These are phyloP conservation scores for Numida meleagris DNA, from an alignment of 2,113 vertebrate genomes.

Conservation along the genomic window DNA sequence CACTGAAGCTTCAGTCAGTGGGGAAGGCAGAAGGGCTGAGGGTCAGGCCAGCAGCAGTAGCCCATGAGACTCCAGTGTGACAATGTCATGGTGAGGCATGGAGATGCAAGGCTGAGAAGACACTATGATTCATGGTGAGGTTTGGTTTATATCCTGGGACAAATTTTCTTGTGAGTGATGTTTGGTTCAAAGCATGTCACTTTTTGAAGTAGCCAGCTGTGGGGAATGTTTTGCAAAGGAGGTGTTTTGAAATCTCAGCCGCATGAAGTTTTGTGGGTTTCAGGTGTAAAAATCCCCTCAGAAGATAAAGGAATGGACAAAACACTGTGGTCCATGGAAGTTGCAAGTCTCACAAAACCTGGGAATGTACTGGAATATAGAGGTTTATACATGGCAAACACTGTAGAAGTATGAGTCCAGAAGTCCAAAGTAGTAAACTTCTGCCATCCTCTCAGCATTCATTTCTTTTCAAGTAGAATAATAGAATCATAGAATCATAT, in stretches of 20 bases:
- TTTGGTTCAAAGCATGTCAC: background rate
- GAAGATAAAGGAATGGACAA: background rate
- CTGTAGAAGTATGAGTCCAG: background rate
- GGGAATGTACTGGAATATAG: background rate
- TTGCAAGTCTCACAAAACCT: background rate
- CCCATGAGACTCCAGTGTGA: background rate
- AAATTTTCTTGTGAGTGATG: background rate
- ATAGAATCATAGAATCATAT: no score
- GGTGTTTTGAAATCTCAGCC: background rate
- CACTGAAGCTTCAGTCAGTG: background rate
- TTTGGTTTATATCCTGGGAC: background rate
- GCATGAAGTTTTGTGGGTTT: background rate
- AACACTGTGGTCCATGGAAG: accelerated
- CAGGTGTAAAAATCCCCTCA: background rate
- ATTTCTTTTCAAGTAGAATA: background rate
- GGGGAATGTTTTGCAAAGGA: background rate
- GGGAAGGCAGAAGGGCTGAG: background rate
- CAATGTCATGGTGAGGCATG: accelerated
- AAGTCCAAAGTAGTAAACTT: background rate
- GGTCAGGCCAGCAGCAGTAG: background rate
- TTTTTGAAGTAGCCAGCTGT: background rate
- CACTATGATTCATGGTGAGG: background rate
- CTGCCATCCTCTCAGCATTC: background rate
- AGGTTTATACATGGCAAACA: background rate
- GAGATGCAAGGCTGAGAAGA: background rate